phyloP scores from a whole-genome alignment of 2,797 vertebrate genomes.

The Chaunax sp. region DNA sequence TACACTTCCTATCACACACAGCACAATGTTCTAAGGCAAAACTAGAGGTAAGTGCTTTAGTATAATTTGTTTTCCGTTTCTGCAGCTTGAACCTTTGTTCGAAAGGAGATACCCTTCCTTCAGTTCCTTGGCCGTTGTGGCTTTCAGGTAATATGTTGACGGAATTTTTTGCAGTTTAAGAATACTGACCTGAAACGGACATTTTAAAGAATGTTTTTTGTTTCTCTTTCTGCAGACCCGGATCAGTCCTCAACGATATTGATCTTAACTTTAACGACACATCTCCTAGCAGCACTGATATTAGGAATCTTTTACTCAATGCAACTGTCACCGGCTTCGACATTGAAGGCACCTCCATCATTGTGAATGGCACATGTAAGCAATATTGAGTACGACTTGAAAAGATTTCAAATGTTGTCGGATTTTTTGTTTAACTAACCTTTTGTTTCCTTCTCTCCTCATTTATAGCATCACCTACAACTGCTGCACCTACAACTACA shows the following conservation, averaged over 20 bases:
- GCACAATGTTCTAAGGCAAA: no score
- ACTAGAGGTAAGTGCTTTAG: no score
- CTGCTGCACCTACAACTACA: no score
- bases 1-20: no score
- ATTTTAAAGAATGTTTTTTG: no score
- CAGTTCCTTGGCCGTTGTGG: conserved; percentile 2
- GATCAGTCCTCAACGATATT: no score
- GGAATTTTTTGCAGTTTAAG: no score
- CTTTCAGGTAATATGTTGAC: conserved; percentile 56
- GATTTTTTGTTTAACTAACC: background rate
- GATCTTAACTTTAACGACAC: no score
- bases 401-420: background rate
- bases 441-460: background rate
- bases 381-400: background rate
- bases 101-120: conserved; percentile 26
- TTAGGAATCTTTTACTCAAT: background rate
- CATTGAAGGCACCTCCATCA: background rate
- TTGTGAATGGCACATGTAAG: background rate
- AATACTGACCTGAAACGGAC: no score
- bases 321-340: background rate
- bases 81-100: conserved; percentile 58
- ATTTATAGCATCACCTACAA: conserved; percentile 12
- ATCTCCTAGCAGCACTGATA: background rate
- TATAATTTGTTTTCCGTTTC: background rate
- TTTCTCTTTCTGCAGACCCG: no score